A percentile compares a stretch with the other conserved stretches of the same genome.
phyloP scores from a whole-genome alignment of 2,888 invertebrate genomes.

The Amblyjoppa proteus region DNA sequence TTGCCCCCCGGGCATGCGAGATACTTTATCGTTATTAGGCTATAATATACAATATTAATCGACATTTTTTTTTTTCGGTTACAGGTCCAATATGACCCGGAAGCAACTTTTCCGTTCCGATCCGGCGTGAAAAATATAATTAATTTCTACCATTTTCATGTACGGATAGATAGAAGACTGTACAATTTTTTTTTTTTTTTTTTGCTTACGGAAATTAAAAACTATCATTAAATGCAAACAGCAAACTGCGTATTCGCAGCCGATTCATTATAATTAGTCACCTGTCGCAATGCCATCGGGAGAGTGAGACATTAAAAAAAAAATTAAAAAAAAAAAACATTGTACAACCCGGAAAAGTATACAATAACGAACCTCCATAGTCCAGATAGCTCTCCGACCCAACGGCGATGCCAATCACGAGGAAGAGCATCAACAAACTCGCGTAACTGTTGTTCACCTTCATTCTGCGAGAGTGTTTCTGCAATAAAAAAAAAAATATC shows the following conservation, averaged over 20 bases:
- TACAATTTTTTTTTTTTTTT: no score
- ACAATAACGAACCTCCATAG: constrained; percentile 75
- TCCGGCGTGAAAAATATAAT: not conserved
- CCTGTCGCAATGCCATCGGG: not conserved
- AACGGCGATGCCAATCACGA: constrained; percentile 70
- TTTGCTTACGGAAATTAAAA: not conserved
- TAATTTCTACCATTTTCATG: not conserved
- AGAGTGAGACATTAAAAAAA: not conserved
- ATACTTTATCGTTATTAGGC: constrained; percentile 26
- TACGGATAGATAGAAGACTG: not conserved
- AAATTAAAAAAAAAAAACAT: not conserved
- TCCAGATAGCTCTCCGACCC: constrained; percentile 78
- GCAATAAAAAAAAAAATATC: constrained; percentile 32
- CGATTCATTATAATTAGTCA: not conserved
- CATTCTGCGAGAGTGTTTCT: constrained; percentile 66
- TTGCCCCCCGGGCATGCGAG: not conserved
- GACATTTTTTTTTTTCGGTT: not conserved
- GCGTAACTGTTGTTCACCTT: constrained; percentile 69
- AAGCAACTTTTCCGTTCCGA: not conserved
- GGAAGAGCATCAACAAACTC: constrained; percentile 70
- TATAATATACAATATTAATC: constrained; percentile 31
- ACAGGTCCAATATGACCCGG: not conserved
- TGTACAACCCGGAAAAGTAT: not conserved
- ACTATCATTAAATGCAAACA: not conserved
- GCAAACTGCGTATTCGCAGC: not conserved